These are phyloP conservation scores for Semnornis frantzii DNA, from an alignment of 2,113 vertebrate genomes.

Conservation along the genomic window DNA sequence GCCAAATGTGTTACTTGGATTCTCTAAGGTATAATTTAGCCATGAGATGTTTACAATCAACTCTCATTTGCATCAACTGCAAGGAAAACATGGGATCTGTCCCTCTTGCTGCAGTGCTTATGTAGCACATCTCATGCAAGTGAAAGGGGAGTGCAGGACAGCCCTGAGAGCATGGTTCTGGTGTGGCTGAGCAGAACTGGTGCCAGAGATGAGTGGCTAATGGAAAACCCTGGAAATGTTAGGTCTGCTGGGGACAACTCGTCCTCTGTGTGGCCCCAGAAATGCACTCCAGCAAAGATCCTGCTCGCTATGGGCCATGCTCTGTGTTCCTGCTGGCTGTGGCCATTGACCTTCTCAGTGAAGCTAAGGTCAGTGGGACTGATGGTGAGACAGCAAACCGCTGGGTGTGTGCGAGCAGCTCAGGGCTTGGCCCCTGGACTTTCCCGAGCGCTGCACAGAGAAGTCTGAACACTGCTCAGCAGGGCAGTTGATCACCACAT, in stretches of 20 bases:
- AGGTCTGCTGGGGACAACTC: neutral
- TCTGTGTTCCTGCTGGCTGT: neutral
- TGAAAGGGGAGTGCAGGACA: neutral
- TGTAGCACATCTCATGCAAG: neutral
- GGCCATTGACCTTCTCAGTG: neutral
- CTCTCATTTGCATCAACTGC: constrained; percentile 43
- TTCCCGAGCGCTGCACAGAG: fast-evolving
- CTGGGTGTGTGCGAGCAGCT: neutral
- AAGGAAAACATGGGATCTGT: constrained; percentile 21
- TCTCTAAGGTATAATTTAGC: constrained; percentile 69
- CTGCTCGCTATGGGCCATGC: neutral
- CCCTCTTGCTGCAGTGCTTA: neutral
- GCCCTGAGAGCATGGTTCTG: fast-evolving
- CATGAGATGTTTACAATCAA: constrained; percentile 62
- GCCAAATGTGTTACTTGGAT: constrained; percentile 52
- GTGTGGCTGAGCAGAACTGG: neutral
- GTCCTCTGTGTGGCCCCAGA: neutral
- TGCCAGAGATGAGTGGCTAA: neutral
- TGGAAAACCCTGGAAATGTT: neutral
- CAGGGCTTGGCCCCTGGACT: neutral
- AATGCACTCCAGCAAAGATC: neutral
- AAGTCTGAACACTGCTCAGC: neutral
- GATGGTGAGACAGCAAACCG: neutral
- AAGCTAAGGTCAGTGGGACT: neutral
- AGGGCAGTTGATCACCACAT: neutral